phyloP scores from a whole-genome alignment of 2,797 vertebrate genomes.

The Apodemus agrarius region DNA sequence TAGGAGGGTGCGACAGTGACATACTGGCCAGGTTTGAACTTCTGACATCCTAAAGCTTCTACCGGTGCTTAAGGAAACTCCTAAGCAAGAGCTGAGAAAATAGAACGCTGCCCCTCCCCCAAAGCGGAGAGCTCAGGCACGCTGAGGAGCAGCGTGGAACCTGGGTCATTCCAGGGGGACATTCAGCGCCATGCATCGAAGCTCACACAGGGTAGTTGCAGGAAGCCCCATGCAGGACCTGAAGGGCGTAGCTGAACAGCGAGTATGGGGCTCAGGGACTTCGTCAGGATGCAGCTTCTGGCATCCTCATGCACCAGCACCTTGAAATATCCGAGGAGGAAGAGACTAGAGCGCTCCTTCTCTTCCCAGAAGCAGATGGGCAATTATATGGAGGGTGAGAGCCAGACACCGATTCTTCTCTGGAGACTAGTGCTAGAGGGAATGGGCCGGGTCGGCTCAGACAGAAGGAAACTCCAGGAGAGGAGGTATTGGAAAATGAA shows the following conservation, averaged over 20 bases:
- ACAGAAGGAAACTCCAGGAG: slow-evolving; percentile 48
- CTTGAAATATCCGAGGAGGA: background rate
- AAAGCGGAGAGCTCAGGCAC: background rate
- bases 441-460: background rate
- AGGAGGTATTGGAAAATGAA: background rate
- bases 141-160: background rate
- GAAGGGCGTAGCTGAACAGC: background rate
- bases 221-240: background rate
- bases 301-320: background rate
- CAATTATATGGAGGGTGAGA: slow-evolving; percentile 58
- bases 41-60: background rate
- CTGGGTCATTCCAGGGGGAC: background rate
- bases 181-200: no score
- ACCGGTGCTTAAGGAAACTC: background rate
- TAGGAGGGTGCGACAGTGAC: background rate
- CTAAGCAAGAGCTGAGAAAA: background rate
- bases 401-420: slow-evolving; percentile 58
- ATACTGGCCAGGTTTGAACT: background rate
- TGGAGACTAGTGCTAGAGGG: slow-evolving; percentile 3
- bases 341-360: slow-evolving; percentile 16
- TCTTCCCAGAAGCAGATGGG: slow-evolving; percentile 59
- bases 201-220: background rate
- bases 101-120: fast-evolving
- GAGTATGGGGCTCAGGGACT: fast-evolving
- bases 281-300: background rate